Conservation (phyloP, 2,797 vertebrate genomes). For the Enteromius trimaculatus region DNA sequence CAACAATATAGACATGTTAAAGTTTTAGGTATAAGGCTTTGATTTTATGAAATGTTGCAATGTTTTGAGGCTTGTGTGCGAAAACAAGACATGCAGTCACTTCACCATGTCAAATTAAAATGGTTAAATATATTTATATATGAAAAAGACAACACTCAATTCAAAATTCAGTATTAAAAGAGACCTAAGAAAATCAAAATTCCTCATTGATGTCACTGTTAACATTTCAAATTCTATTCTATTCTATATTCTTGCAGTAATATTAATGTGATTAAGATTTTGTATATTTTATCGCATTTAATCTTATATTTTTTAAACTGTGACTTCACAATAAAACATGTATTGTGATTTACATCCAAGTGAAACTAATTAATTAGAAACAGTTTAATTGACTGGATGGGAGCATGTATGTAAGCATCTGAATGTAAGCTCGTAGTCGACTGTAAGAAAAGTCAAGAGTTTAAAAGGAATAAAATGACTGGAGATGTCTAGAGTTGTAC, state of each 20-base stretch:
- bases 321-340: background rate
- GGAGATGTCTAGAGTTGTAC: background rate
- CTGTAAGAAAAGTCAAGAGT: background rate
- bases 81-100: background rate
- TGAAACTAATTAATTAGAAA: background rate
- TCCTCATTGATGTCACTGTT: background rate
- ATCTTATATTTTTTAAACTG: background rate
- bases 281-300: background rate
- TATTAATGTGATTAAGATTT: background rate
- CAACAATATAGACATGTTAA: background rate
- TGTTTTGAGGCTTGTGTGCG: background rate
- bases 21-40: background rate
- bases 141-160: background rate
- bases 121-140: background rate
- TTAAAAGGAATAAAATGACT: background rate
- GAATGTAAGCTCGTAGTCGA: background rate
- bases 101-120: background rate
- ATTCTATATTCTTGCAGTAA: background rate
- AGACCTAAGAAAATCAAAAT: background rate
- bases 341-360: background rate
- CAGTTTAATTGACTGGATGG: background rate
- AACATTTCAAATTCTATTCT: background rate
- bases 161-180: background rate
- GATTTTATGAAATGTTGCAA: background rate
- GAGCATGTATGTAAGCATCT: background rate